Conservation (phyloP, 2,797 vertebrate species). For the Epinephelus malabaricus region DNA sequence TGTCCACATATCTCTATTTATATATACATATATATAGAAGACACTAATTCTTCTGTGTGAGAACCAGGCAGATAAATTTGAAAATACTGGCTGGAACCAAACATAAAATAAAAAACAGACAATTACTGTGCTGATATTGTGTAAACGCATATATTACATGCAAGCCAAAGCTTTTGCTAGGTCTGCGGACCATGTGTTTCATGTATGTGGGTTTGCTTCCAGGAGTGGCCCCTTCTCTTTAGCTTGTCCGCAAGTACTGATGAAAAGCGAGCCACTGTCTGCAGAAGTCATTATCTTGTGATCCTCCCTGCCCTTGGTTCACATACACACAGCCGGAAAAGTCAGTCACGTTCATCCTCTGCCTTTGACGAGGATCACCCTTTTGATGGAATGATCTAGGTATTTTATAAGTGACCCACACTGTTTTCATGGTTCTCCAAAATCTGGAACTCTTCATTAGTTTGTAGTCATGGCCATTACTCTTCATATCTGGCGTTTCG, state of each 20-base stretch:
- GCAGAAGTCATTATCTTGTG: conserved; percentile 80
- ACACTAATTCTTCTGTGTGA: background rate
- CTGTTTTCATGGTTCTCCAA: conserved; percentile 65
- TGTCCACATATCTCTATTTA: background rate
- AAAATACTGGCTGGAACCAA: conserved; percentile 9
- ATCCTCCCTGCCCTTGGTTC: conserved; percentile 56
- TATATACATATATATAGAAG: background rate
- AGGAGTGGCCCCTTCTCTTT: conserved; percentile 44
- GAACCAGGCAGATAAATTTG: conserved; percentile 5
- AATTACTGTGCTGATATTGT: background rate
- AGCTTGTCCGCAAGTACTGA: conserved; percentile 56
- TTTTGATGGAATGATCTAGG: conserved; percentile 66
- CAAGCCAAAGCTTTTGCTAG: background rate
- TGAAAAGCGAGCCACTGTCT: conserved; percentile 72
- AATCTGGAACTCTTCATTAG: conserved; percentile 69
- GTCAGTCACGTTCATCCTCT: conserved; percentile 72
- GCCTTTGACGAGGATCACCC: conserved; percentile 54
- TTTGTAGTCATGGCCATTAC: conserved; percentile 53
- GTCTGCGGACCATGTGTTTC: conserved; percentile 66
- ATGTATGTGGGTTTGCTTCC: conserved; percentile 51
- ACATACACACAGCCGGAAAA: conserved; percentile 69
- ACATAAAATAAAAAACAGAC: conserved; percentile 8
- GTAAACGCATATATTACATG: conserved; percentile 28
- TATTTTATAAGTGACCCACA: conserved; percentile 54
- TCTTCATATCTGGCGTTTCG: conserved; percentile 54